phyloP scores from a whole-genome alignment of 2,113 vertebrate species.

The Papio anubis region DNA sequence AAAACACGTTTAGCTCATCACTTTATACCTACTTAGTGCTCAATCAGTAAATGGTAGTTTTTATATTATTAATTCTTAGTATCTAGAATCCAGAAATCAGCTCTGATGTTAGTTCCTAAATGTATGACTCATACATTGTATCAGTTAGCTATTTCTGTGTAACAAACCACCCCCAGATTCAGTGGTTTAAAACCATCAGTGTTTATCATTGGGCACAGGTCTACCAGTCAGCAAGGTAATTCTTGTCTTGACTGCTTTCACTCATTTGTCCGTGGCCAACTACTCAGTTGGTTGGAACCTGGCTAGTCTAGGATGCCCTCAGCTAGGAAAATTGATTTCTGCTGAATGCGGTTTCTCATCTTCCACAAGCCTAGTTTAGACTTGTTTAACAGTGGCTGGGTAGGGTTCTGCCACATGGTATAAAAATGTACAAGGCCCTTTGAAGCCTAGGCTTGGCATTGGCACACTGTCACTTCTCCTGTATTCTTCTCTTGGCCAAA shows the following conservation, averaged over 20 bases:
- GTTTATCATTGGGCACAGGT: neutral
- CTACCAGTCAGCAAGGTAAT: neutral
- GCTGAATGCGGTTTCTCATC: neutral
- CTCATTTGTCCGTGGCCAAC: neutral
- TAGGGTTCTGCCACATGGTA: neutral
- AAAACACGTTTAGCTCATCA: neutral
- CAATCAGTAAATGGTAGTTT: neutral
- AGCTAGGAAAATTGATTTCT: neutral
- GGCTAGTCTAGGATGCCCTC: neutral
- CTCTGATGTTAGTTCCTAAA: neutral
- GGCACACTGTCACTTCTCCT: neutral
- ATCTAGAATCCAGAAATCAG: neutral
- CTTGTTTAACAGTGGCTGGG: neutral
- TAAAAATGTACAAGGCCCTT: neutral
- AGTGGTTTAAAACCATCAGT: neutral
- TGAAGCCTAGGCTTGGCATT: neutral
- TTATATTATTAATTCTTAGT: neutral
- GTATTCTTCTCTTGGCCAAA: neutral
- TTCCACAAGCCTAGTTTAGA: neutral
- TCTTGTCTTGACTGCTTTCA: neutral
- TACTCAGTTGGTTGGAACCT: neutral
- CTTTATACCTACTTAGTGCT: neutral
- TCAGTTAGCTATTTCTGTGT: neutral
- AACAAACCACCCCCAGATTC: neutral
- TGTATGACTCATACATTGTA: neutral